A percentile compares a stretch with the other conserved stretches of the same genome.
phyloP scores from a whole-genome alignment of 2,113 vertebrate genomes.

The Micromys minutus region DNA sequence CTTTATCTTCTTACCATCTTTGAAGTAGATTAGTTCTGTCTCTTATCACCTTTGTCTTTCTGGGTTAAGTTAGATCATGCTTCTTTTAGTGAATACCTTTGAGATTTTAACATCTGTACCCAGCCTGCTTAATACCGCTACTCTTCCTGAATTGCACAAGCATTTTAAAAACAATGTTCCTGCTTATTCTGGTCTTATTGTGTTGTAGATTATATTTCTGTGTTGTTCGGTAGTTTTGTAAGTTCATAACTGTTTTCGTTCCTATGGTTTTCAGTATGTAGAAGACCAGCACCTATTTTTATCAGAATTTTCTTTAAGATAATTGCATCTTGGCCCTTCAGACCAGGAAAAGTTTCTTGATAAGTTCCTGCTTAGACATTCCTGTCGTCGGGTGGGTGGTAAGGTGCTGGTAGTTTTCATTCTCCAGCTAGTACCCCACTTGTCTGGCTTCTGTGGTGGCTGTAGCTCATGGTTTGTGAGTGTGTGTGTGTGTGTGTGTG shows the following conservation, averaged over 20 bases:
- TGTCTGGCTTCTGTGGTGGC: constrained; percentile 28
- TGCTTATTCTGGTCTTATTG: background rate
- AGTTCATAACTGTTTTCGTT: background rate
- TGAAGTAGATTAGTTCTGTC: background rate
- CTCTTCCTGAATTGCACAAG: background rate
- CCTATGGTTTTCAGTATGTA: background rate
- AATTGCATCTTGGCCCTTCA: background rate
- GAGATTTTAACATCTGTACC: background rate
- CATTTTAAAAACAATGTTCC: background rate
- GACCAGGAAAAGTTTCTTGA: constrained; percentile 1
- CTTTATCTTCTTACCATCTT: background rate
- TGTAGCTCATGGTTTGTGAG: background rate
- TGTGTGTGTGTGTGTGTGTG: constrained; percentile 5
- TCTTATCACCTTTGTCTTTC: background rate
- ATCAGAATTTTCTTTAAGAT: background rate
- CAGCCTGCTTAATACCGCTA: background rate
- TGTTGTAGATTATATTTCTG: background rate
- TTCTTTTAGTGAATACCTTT: constrained; percentile 14
- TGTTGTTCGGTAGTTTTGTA: constrained; percentile 16
- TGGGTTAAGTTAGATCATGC: background rate
- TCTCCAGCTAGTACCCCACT: background rate
- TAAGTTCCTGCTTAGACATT: background rate
- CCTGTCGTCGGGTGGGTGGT: background rate
- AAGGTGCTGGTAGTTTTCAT: too few species aligned
- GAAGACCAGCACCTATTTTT: constrained; percentile 7